Evolutionary conservation across 64 coral and sea anemone species (phyloP), one percentile per base, ranked within the genome.

Genomic region (Astreopora myriophthalma): DNA sequence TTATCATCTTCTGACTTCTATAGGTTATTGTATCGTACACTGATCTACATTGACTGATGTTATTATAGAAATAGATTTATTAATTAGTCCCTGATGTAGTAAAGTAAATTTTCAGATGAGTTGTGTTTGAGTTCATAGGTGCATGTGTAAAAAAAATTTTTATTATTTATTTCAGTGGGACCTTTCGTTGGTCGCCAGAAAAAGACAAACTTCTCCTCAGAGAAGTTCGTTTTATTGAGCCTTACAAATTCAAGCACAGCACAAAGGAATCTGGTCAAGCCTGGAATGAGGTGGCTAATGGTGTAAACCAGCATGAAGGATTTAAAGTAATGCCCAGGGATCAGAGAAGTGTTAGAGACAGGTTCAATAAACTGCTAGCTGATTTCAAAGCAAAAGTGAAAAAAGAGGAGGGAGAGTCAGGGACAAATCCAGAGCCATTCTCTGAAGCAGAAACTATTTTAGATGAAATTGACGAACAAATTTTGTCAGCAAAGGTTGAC

Each of bases 311-410:
- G 58, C 64, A 33, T 48, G 58, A 95, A 13, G 58, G n/a, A 19
- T 37, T 74, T 67, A 71, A 93, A 70, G 19, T 42, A 57, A 28
- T 74, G 39, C 72, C 86, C 16, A 85, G 85, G 40, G 77, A 89
- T 38, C 76, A 89, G 39, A 84, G 65, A 71, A 70, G 71, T 74
- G 85, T 75, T 5, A 74, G 85, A 58, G 92, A 94, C 60, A 80
- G 85, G 25, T 89, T 89, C 69, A 88, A 94, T 34, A 94, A 94
- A 36, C 74, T 94, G 69, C 20, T 89, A 16, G 48, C 17, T 29
- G 92, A 94, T 23, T 94, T 84, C 66, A 94, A 72, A 32, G 32
- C 67, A 58, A 94, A 94, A 84, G 61, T 94, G 77, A 94, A 29
- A 81, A 82, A 75, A 75, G 86, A 94, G 30, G 86, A 94, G 68